These are phyloP conservation scores for Acanthis flammea DNA, from an alignment of 2,797 vertebrate genomes.

Conservation along the genomic window DNA sequence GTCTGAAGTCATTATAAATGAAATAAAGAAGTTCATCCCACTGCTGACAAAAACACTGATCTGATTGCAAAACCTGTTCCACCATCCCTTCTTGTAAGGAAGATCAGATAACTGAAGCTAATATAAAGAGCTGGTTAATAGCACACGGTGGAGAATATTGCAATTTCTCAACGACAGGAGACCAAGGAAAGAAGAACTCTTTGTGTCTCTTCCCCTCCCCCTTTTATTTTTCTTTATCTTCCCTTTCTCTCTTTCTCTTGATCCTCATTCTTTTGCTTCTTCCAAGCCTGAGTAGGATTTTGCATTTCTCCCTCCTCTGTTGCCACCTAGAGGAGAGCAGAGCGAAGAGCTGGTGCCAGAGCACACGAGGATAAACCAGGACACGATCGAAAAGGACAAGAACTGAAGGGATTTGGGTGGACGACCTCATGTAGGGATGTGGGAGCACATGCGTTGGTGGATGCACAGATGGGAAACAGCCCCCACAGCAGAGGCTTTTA, in stretches of 20 bases:
- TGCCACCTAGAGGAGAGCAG: constrained; percentile 34
- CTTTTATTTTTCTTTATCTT: background rate
- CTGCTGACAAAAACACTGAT: background rate
- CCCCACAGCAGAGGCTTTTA: background rate
- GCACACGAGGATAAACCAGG: background rate
- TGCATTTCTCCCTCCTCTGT: constrained; percentile 3
- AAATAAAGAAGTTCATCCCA: background rate
- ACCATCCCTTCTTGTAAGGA: background rate
- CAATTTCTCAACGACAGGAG: background rate
- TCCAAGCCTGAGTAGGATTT: background rate
- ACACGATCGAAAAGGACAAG: background rate
- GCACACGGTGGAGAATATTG: background rate
- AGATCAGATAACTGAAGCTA: background rate
- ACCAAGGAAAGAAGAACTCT: background rate
- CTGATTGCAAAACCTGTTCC: background rate
- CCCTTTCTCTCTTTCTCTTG: background rate
- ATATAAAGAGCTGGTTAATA: background rate
- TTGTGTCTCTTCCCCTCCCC: background rate
- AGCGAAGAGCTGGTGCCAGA: background rate
- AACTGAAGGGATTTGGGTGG: rapidly evolving
- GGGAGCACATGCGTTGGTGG: background rate
- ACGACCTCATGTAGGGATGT: background rate
- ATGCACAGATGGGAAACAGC: background rate
- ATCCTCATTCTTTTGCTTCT: background rate
- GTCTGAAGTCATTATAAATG: background rate